These are phyloP conservation scores for Gibbula magus DNA, from an alignment of 2,888 invertebrate genomes.

Conservation along the genomic window DNA sequence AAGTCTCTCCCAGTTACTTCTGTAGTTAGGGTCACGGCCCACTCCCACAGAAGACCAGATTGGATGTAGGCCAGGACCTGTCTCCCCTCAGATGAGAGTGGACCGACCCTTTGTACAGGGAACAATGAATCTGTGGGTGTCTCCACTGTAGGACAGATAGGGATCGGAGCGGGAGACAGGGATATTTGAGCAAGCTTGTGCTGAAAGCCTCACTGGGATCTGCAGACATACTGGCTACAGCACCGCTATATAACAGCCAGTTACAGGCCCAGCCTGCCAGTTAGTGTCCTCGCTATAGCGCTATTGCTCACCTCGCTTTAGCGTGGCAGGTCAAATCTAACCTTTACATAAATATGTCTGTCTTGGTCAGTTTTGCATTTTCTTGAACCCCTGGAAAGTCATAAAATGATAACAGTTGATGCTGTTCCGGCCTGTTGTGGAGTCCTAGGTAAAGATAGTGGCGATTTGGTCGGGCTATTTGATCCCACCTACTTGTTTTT, in stretches of 20 bases:
- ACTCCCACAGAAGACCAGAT: neutral
- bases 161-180: neutral
- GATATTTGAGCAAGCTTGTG: neutral
- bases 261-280: neutral
- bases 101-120: neutral
- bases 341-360: no score
- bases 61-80: conserved; percentile 5
- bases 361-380: no score
- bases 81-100: neutral
- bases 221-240: neutral
- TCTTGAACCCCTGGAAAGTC: no score
- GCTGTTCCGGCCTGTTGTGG: no score
- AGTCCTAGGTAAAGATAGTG: no score
- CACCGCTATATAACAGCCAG: neutral
- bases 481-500: no score
- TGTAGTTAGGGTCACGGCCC: no score
- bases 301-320: neutral
- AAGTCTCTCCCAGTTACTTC: no score
- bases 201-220: neutral
- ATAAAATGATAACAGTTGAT: no score
- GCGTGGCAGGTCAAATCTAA: no score
- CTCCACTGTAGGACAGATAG: neutral
- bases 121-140: conserved; percentile 1
- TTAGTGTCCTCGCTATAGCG: neutral
- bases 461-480: no score